Evolutionary conservation across 2,888 invertebrate genomes (phyloP), one percentile per base, ranked within the genome.

Genomic region (Euphydryas editha): DNA sequence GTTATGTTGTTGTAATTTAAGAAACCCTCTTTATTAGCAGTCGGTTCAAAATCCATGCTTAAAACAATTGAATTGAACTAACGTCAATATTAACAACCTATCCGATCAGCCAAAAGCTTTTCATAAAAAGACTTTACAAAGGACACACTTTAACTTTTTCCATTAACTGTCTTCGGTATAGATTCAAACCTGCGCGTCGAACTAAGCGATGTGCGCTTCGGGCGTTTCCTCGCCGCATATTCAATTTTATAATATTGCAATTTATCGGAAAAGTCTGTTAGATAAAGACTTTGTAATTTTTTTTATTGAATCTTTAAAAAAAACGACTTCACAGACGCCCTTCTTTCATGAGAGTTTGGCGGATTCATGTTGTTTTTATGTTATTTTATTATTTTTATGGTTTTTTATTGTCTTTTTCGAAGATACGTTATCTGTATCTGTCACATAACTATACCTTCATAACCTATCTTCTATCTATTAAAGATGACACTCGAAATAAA

Each of bases 161-260:
- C 54, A 54, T 54, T 54, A 54, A 54, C 36, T 21, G 21, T 36
- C 36, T 54, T 54, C 30, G 54, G 30, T 24, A 54, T 21, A 10
- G 54, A 30, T 44, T 54, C 51, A 51, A 59, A 17, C 46, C 37
- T n/a, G n/a, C 13, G 47, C 24, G 21, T 39, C 58, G 42, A 64
- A 64, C 51, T 59, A 51, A 64, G 49, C 58, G 49, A 42, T 54
- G 51, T 44, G 44, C 44, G 58, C 58, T 20, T 36, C 51, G 30
- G 42, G 63, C 58, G 39, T 44, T 37, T 47, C 39, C 57, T 42
- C 63, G 44, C 58, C 58, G 58, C 58, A 54, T 64, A 51, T 64
- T 64, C 59, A 64, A 64, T 64, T 59, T 64, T 44, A 20, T 44
- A n/a, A n/a, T n/a, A 59, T 54, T 54, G 17, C 51, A 44, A 44